These are phyloP conservation scores for Anguilla marmorata DNA, from an alignment of 2,797 vertebrate genomes.

Conservation along the genomic window DNA sequence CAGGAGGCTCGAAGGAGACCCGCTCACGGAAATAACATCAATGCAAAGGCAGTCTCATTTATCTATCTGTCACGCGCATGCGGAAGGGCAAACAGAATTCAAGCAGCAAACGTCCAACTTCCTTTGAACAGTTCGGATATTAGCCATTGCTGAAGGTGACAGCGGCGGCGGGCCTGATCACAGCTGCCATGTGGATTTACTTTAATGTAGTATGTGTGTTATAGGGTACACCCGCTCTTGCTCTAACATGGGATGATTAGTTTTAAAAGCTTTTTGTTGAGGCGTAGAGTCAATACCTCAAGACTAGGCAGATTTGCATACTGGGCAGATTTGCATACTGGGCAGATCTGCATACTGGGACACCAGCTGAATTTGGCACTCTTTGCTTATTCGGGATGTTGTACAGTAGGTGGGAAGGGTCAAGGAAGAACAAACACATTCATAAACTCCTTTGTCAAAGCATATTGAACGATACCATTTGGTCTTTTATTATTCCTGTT, in stretches of 20 bases:
- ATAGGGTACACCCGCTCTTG: not conserved
- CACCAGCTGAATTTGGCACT: not conserved
- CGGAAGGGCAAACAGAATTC: not conserved
- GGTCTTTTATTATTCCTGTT: too few relatives aligned
- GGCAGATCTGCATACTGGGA: not conserved
- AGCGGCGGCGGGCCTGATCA: not conserved
- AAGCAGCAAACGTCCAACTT: not conserved
- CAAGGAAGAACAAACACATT: not conserved
- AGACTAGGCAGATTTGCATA: not conserved
- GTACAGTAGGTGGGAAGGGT: not conserved
- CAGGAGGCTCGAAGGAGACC: not conserved
- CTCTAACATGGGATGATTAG: not conserved
- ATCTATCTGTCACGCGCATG: not conserved
- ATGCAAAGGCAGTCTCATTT: not conserved
- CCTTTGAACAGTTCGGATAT: not conserved
- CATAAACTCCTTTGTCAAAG: not conserved
- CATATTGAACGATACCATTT: not conserved
- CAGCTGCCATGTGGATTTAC: not conserved
- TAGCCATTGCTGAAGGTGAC: not conserved
- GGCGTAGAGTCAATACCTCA: not conserved
- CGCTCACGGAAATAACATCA: not conserved
- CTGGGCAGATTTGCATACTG: not conserved
- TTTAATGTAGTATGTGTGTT: not conserved
- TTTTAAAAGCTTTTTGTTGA: not conserved
- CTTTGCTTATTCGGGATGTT: not conserved